A percentile compares a stretch with the other conserved stretches of the same genome.
These are phyloP conservation scores for Gymnosoma rotundatum DNA, from an alignment of 2,888 invertebrate genomes.

Conservation along the genomic window DNA sequence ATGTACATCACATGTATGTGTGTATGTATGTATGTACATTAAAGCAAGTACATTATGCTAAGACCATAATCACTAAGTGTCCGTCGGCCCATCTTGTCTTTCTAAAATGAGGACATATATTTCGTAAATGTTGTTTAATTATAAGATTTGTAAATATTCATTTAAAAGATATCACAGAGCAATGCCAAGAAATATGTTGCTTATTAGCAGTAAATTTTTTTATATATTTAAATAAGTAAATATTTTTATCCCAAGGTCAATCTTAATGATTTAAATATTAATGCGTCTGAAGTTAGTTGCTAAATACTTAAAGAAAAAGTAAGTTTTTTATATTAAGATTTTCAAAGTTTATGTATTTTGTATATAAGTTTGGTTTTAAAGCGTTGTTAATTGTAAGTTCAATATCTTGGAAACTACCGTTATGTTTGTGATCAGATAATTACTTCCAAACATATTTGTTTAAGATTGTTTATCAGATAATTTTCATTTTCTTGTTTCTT, in stretches of 20 bases:
- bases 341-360: not conserved
- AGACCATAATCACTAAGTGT: slow-evolving; percentile 35
- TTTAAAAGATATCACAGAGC: slow-evolving; percentile 67
- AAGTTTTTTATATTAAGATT: not conserved
- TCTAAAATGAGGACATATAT: slow-evolving; percentile 69
- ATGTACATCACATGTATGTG: not conserved
- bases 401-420: no score
- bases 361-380: no score
- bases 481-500: no score
- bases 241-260: slow-evolving; percentile 66
- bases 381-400: no score
- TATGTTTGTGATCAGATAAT: no score
- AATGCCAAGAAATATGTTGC: slow-evolving; percentile 66
- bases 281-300: not conserved
- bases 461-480: no score
- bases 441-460: no score
- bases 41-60: slow-evolving; percentile 10
- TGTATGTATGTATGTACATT: not conserved
- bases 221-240: slow-evolving; percentile 68
- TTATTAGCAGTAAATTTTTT: slow-evolving; percentile 70
- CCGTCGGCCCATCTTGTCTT: slow-evolving; percentile 45
- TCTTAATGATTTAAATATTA: slow-evolving; percentile 43
- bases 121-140: slow-evolving; percentile 70
- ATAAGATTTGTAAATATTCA: slow-evolving; percentile 69
- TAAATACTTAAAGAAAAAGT: not conserved